These are phyloP conservation scores for Globodera rostochiensis DNA, from an alignment of 1,140 invertebrate species.

Conservation along the genomic window DNA sequence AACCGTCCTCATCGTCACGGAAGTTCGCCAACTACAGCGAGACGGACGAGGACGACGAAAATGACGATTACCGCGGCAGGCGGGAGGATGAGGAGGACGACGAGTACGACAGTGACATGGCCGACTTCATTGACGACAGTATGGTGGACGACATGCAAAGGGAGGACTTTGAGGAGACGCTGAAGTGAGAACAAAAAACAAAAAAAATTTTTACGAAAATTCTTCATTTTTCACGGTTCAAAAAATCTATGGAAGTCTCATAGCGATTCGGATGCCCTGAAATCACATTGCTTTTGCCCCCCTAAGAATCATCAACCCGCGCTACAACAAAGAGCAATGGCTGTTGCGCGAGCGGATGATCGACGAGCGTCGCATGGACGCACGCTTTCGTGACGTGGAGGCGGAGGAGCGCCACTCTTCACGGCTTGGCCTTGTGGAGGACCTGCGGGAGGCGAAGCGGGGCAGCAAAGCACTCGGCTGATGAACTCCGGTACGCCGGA, in stretches of 20 bases:
- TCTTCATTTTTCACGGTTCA: too few relatives aligned
- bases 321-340: slow-evolving; percentile 57
- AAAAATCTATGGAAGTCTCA: too few relatives aligned
- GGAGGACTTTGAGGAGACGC: slow-evolving; percentile 54
- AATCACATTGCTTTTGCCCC: slow-evolving; percentile 1
- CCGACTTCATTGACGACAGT: slow-evolving; percentile 60
- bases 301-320: slow-evolving; percentile 51
- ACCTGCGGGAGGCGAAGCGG: slow-evolving; percentile 49
- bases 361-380: slow-evolving; percentile 57
- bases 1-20: background rate
- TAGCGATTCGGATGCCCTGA: too few relatives aligned
- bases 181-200: slow-evolving; percentile 34
- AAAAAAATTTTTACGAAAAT: too few relatives aligned
- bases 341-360: slow-evolving; percentile 55
- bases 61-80: slow-evolving; percentile 19
- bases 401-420: slow-evolving; percentile 50
- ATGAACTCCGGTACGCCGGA: too few relatives aligned
- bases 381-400: slow-evolving; percentile 52
- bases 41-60: slow-evolving; percentile 41
- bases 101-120: slow-evolving; percentile 59
- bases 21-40: slow-evolving; percentile 42
- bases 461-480: slow-evolving; percentile 43
- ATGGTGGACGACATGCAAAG: slow-evolving; percentile 52
- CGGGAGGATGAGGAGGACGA: slow-evolving; percentile 29
- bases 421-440: slow-evolving; percentile 42